Conservation (phyloP, 2,888 invertebrate genomes). For the Petrophora chlorosata region DNA sequence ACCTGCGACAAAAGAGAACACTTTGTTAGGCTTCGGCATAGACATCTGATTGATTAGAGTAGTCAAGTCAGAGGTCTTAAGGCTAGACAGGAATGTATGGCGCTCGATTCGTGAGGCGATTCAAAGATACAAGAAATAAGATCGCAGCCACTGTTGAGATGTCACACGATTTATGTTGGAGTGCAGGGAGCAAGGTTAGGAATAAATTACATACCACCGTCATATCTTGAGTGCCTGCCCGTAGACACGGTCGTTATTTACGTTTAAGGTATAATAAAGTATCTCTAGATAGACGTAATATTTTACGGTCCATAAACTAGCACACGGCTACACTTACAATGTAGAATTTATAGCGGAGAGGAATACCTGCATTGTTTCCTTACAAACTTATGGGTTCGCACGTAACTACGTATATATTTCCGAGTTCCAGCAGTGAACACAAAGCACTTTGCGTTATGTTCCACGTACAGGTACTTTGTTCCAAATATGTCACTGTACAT, state of each 20-base stretch:
- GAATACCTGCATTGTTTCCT: conserved; percentile 60
- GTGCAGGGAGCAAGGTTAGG: conserved; percentile 1
- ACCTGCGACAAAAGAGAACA: conserved; percentile 62
- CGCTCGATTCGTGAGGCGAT: conserved; percentile 19
- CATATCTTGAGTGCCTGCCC: conserved; percentile 17
- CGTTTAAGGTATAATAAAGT: conserved; percentile 38
- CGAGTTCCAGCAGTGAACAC: conserved; percentile 29
- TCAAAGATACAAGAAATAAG: conserved; percentile 9
- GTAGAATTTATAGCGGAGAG: conserved; percentile 37
- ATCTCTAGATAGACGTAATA: conserved; percentile 55
- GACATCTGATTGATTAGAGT: conserved; percentile 25
- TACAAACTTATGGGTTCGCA: conserved; percentile 41
- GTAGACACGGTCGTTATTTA: conserved; percentile 36
- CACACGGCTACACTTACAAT: conserved; percentile 32
- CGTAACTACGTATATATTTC: conserved; percentile 28
- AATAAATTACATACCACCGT: conserved; percentile 16
- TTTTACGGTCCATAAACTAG: conserved; percentile 65
- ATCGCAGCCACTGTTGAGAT: conserved; percentile 5
- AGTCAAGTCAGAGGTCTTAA: conserved; percentile 19
- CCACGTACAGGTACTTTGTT: conserved; percentile 26
- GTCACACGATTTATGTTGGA: conserved; percentile 1
- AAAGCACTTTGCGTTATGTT: conserved; percentile 33
- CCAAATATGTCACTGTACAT: conserved; percentile 12
- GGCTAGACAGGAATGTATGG: conserved; percentile 19
- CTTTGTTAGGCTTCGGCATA: conserved; percentile 33